Percentiles rank a stretch among this genome's conserved stretches.
phyloP scores from a whole-genome alignment of 2,113 vertebrate species.

The Piaya cayana region DNA sequence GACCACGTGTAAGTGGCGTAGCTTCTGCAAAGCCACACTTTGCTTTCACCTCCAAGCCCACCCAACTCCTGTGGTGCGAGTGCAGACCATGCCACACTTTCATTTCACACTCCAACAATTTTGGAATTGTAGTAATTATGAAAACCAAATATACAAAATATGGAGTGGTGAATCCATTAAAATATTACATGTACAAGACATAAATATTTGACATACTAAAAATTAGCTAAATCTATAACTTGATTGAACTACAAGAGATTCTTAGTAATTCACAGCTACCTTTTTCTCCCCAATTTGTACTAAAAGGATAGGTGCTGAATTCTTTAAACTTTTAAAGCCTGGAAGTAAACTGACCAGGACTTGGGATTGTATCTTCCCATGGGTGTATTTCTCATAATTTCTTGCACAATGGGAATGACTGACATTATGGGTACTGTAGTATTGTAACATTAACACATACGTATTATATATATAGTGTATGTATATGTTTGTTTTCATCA shows the following conservation, averaged over 20 bases:
- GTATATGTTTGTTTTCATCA: neutral
- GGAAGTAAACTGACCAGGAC: neutral
- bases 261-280: neutral
- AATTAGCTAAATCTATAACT: neutral
- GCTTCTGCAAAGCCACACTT: neutral
- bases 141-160: neutral
- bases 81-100: neutral
- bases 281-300: neutral
- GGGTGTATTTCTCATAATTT: neutral
- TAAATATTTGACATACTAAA: neutral
- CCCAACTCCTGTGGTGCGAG: accelerated
- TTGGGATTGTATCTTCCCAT: neutral
- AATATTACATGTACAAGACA: neutral
- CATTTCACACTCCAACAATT: neutral
- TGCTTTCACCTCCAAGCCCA: neutral
- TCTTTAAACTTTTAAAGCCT: neutral
- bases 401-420: neutral
- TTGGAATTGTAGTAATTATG: neutral
- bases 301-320: neutral
- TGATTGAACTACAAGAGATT: neutral
- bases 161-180: neutral
- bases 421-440: neutral
- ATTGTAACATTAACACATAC: neutral
- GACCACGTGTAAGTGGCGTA: neutral
- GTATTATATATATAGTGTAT: neutral